Conservation (phyloP, 2,113 vertebrate species). For the Anhinga anhinga region DNA sequence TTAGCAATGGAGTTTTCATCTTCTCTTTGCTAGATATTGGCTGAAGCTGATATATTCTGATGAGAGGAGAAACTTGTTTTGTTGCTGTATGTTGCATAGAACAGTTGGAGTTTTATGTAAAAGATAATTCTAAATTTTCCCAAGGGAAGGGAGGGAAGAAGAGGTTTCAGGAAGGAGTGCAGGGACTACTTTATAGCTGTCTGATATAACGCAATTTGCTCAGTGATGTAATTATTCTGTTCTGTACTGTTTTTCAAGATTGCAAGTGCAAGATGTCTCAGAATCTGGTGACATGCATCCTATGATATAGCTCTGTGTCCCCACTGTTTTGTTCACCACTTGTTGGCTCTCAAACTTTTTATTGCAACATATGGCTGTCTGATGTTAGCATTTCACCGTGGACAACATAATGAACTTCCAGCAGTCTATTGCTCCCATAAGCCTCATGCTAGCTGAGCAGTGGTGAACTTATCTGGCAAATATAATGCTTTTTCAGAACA, state of each 20-base stretch:
- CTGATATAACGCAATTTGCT: background rate
- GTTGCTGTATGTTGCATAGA: background rate
- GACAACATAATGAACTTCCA: conserved; percentile 14
- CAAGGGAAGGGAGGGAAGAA: background rate
- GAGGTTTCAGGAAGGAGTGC: background rate
- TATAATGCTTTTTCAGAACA: background rate
- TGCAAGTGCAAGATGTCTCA: background rate
- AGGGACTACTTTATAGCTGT: background rate
- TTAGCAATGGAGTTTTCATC: background rate
- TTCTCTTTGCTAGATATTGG: background rate
- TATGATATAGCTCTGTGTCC: background rate
- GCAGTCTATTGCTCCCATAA: conserved; percentile 1
- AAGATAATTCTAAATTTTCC: background rate
- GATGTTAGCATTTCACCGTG: background rate
- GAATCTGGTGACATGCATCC: background rate
- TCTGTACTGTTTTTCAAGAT: background rate
- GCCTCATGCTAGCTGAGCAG: background rate
- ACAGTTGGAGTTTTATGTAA: conserved; percentile 32
- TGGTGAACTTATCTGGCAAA: background rate
- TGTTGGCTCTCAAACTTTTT: conserved; percentile 28
- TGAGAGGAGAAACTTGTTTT: background rate
- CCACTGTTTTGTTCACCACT: background rate
- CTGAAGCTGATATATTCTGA: background rate
- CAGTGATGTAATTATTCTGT: background rate
- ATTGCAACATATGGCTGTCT: conserved; percentile 47